These are phyloP conservation scores for Strix uralensis DNA, from an alignment of 2,113 vertebrate genomes.

Conservation along the genomic window DNA sequence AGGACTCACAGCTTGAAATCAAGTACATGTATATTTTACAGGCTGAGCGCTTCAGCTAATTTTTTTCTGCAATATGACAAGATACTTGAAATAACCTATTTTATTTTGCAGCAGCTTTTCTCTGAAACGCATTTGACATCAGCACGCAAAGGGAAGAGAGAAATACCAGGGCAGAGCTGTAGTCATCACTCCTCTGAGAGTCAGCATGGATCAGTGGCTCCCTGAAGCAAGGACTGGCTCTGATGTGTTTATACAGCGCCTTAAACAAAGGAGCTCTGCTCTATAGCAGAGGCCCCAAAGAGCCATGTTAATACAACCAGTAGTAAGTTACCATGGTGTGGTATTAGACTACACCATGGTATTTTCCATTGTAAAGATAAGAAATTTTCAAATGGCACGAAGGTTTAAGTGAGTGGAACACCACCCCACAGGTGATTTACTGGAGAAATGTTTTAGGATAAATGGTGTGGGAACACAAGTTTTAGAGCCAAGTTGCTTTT, in stretches of 20 bases:
- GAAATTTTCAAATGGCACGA: neutral
- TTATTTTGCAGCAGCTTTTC: neutral
- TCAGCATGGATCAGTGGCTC: neutral
- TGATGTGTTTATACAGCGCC: neutral
- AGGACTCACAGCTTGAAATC: neutral
- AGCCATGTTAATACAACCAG: neutral
- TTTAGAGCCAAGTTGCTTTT: neutral
- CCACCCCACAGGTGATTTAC: neutral
- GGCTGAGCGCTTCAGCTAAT: neutral
- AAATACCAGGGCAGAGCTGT: neutral
- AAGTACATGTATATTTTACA: neutral
- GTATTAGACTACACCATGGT: neutral
- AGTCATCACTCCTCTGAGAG: neutral
- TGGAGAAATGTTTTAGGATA: neutral
- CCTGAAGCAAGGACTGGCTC: neutral
- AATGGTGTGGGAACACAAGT: neutral
- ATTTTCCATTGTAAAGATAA: neutral
- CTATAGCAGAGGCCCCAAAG: neutral
- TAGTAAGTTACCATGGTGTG: neutral
- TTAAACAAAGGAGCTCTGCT: neutral
- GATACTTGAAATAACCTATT: neutral
- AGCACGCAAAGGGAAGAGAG: neutral
- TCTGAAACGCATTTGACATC: neutral
- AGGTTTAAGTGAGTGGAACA: neutral
- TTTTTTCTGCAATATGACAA: neutral